phyloP scores from a whole-genome alignment of 2,797 vertebrate genomes.

The Malacoraja senta region DNA sequence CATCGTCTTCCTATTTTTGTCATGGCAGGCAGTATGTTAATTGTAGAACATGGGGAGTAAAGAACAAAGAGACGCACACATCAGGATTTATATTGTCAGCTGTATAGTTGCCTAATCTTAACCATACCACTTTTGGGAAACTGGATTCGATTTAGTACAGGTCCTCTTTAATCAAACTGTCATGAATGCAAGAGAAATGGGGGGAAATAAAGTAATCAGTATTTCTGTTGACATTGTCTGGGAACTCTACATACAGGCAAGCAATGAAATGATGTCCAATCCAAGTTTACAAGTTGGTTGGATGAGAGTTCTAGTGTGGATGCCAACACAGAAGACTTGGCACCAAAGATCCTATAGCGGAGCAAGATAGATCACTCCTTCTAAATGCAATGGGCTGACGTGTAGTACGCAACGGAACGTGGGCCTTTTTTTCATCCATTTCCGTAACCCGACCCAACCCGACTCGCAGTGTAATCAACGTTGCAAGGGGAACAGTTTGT shows the following conservation, averaged over 20 bases:
- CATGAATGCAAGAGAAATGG: background rate
- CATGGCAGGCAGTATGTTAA: background rate
- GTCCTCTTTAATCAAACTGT: background rate
- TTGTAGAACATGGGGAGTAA: background rate
- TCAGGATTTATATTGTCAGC: background rate
- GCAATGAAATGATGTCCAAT: background rate
- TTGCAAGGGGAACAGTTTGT: too few relatives aligned
- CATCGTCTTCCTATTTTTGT: background rate
- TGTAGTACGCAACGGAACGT: too few relatives aligned
- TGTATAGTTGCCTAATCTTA: background rate
- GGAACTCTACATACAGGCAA: background rate
- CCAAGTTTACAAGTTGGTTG: background rate
- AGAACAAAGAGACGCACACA: too few relatives aligned
- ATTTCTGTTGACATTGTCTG: background rate
- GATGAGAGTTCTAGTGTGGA: background rate
- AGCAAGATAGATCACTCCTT: too few relatives aligned
- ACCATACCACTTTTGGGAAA: background rate
- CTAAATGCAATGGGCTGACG: too few relatives aligned
- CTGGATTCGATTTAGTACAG: background rate
- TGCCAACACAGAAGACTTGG: background rate
- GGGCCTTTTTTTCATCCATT: too few relatives aligned
- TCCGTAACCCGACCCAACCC: too few relatives aligned
- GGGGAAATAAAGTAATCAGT: background rate
- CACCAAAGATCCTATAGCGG: too few relatives aligned
- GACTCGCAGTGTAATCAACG: too few relatives aligned